A percentile compares a stretch with the other conserved stretches of the same genome.
phyloP scores from a whole-genome alignment of 1,140 invertebrate genomes.

The Chironomus striatipennis region DNA sequence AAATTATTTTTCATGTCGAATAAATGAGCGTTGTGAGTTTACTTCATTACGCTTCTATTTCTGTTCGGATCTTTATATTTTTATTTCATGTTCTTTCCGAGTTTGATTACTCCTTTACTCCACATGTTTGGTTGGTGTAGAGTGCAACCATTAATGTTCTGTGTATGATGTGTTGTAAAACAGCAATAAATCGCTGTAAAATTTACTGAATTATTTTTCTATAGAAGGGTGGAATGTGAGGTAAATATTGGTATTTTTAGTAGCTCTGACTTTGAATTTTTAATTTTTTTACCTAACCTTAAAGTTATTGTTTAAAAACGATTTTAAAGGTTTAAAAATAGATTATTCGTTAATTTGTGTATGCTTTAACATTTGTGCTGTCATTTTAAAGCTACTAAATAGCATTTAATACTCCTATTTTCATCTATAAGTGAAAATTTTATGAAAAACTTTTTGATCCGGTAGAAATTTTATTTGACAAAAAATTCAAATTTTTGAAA shows the following conservation, averaged over 20 bases:
- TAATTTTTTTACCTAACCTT: background rate
- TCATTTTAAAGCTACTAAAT: too few relatives aligned
- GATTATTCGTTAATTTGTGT: too few relatives aligned
- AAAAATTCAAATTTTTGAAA: too few relatives aligned
- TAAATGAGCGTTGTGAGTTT: background rate
- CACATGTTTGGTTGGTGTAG: background rate
- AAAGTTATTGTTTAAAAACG: too few relatives aligned
- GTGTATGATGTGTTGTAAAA: too few relatives aligned
- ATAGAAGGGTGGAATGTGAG: background rate
- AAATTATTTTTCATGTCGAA: background rate
- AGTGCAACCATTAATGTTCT: background rate
- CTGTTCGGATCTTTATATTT: background rate
- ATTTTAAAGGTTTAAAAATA: too few relatives aligned
- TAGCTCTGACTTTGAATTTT: background rate
- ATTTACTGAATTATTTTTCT: background rate
- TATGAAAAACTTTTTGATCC: too few relatives aligned
- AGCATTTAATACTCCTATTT: too few relatives aligned
- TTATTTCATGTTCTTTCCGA: background rate
- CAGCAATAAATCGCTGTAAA: background rate
- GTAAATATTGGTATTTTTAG: background rate
- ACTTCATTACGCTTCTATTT: constrained; percentile 7
- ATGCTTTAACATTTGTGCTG: too few relatives aligned
- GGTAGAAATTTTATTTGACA: too few relatives aligned
- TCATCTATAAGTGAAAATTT: too few relatives aligned
- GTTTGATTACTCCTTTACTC: background rate